Conservation (phyloP, 2,888 invertebrate genomes). For the Aradus depressus region DNA sequence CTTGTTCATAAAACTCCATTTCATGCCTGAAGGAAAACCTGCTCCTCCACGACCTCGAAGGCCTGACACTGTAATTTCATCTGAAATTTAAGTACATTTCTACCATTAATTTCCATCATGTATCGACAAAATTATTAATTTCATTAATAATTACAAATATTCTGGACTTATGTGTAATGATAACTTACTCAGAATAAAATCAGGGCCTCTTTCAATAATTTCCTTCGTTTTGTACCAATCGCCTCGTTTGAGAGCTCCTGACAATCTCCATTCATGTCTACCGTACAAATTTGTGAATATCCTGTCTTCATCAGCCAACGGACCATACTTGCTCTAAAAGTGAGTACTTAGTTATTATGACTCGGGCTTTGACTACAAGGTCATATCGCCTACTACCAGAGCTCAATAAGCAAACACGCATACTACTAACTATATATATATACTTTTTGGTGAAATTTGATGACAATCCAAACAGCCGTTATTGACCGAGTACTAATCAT, state of each 20-base stretch:
- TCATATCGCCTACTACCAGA: too few species aligned
- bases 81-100: too few species aligned
- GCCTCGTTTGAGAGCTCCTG: constrained; percentile 80
- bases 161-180: neutral
- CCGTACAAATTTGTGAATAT: constrained; percentile 97
- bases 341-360: too few species aligned
- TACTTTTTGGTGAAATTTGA: too few species aligned
- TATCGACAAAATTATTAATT: too few species aligned
- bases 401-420: too few species aligned
- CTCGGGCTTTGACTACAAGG: too few species aligned
- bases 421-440: too few species aligned
- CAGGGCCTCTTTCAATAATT: constrained; percentile 82
- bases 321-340: constrained; percentile 64
- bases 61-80: constrained; percentile 91
- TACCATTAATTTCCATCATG: too few species aligned
- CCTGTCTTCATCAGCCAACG: constrained; percentile 81
- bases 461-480: too few species aligned
- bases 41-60: constrained; percentile 95
- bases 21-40: constrained; percentile 98
- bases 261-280: constrained; percentile 90
- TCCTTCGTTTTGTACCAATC: constrained; percentile 99
- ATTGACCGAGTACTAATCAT: too few species aligned
- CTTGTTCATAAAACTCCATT: constrained; percentile 99
- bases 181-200: constrained; percentile 85
- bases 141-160: neutral